Conservation (phyloP, 2,797 vertebrate genomes). For the Danionella dracula region DNA sequence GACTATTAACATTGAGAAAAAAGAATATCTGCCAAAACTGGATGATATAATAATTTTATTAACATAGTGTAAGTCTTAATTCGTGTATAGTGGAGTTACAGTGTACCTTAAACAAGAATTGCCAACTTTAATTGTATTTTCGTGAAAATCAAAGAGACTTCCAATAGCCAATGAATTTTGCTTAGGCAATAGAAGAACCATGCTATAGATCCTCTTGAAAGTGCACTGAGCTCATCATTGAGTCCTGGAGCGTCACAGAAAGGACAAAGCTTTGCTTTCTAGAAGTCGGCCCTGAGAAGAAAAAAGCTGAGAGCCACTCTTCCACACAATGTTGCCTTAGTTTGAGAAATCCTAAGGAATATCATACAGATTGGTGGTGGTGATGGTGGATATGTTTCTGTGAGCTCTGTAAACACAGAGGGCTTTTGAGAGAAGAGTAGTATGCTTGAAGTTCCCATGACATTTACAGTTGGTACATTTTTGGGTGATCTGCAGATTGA, state of each 20-base stretch:
- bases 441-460: slow-evolving; percentile 28
- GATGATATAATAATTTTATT: too few species aligned
- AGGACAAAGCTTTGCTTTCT: neutral
- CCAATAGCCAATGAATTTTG: too few species aligned
- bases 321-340: slow-evolving; percentile 3
- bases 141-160: too few species aligned
- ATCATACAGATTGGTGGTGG: neutral
- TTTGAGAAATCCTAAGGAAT: neutral
- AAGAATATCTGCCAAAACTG: too few species aligned
- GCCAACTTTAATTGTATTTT: too few species aligned
- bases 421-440: neutral
- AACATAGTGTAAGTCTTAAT: too few species aligned
- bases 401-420: slow-evolving; percentile 12
- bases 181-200: too few species aligned
- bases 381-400: neutral
- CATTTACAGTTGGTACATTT: slow-evolving; percentile 1
- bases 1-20: too few species aligned
- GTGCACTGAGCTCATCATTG: neutral
- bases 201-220: neutral
- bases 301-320: neutral
- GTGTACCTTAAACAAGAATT: too few species aligned
- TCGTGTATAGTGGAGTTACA: too few species aligned
- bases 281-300: neutral
- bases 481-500: neutral
- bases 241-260: neutral